A percentile compares a stretch with the other conserved stretches of the same genome.
Conservation (phyloP, 2,797 vertebrate species). For the Meriones psammophilus region DNA sequence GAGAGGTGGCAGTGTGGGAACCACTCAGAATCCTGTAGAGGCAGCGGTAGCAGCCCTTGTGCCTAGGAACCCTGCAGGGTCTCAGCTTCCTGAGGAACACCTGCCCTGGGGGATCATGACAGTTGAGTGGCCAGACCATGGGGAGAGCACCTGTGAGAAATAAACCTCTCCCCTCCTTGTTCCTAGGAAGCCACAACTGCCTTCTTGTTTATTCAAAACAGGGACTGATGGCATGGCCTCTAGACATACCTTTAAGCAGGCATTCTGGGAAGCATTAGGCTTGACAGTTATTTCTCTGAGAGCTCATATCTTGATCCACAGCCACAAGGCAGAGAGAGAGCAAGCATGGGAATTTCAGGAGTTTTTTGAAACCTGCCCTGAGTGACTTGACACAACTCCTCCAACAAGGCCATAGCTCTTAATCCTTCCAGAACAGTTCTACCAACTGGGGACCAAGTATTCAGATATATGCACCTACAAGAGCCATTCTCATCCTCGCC, state of each 20-base stretch:
- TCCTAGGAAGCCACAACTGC: not conserved
- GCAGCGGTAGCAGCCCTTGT: not conserved
- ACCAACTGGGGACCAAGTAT: not conserved
- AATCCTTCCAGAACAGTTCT: not conserved
- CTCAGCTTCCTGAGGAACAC: slow-evolving; percentile 1
- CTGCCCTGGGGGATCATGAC: not conserved
- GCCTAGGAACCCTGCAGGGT: not conserved
- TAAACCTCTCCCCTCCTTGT: not conserved
- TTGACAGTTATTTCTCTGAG: not conserved
- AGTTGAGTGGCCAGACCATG: not conserved
- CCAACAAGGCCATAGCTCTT: not conserved
- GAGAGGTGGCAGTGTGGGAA: not conserved
- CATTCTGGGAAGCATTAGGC: not conserved
- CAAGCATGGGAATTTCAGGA: not conserved
- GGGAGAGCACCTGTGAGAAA: not conserved
- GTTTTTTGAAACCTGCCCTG: not conserved
- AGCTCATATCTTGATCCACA: not conserved
- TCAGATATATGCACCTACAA: not conserved
- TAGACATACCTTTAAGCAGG: not conserved
- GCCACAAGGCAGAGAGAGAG: not conserved
- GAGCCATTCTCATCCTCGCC: not conserved
- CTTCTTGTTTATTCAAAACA: slow-evolving; percentile 5
- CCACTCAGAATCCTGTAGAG: not conserved
- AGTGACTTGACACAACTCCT: not conserved
- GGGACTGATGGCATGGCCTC: not conserved